Evolutionary conservation across 1,140 invertebrate genomes (phyloP), one percentile per base, ranked within the genome.

Genomic region (Archivesica marissinica): DNA sequence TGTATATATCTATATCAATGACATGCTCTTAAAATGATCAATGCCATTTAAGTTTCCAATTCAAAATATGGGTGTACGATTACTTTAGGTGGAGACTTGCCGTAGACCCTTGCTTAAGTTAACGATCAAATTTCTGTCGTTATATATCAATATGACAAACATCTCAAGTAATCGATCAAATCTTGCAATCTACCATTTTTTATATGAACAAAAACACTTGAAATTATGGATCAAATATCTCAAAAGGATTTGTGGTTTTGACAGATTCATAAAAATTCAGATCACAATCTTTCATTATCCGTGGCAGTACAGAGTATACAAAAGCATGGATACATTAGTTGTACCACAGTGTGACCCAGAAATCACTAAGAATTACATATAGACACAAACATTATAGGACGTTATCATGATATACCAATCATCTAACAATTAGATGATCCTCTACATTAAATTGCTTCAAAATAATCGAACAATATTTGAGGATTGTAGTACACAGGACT

Each of bases 71-170:
- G 9, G 54, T 59, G n/a, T 59, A 59, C 17, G 3, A 28, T 59
- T 59, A 59, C 54, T 2, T 4, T 59, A 59, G 54, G 54, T 28
- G 54, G 23, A 28, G 54, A 28, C 54, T 59, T 28, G 9, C 54
- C 33, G 9, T 28, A 59, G 9, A 28, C 25, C 54, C n/a, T 9
- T 20, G 54, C 33, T 59, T n/a, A 59, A 28, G 25, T 59, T 59
- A 4, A 17, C 4, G 59, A 64, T 64, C 59, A 64, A 35, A 25
- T 64, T 64, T 59, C 54, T 35, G 30, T 64, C 59, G n/a, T 59
- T 2, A 28, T 28, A 59, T 52, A 59, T 59, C 28, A 35, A 64
- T 64, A 64, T 35, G 30, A 64, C 30, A 64, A 35, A 33, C 30
- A 64, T 64, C 30, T 35, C 30, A 9, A 1, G 9, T 64, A 17